Evolutionary conservation across 2,888 invertebrate species (phyloP).

Genomic region (Matsumyia berberina): DNA sequence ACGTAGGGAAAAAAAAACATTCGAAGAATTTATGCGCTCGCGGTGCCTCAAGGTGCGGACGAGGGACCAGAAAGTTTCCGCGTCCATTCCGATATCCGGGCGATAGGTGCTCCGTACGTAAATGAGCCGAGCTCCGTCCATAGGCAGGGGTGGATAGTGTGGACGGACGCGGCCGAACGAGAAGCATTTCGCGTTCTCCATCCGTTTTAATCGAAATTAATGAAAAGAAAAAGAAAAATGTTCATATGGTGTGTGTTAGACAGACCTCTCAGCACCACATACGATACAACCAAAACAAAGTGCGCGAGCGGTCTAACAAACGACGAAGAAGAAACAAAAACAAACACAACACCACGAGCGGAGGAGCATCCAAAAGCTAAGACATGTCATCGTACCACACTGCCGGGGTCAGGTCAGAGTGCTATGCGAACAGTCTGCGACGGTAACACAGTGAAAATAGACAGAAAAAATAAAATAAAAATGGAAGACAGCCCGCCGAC

Average conservation of each 20-base stretch:
- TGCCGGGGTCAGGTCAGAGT: slow-evolving; percentile 71
- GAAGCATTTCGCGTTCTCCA: slow-evolving; percentile 70
- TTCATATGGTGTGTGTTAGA: slow-evolving; percentile 37
- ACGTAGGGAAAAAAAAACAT: slow-evolving; percentile 50
- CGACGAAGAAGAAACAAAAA: slow-evolving; percentile 32
- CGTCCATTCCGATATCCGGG: slow-evolving; percentile 75
- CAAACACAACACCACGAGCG: slow-evolving; percentile 19
- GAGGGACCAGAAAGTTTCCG: slow-evolving; percentile 68
- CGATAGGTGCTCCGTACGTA: slow-evolving; percentile 68
- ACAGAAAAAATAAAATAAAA: slow-evolving; percentile 55
- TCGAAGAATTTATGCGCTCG: slow-evolving; percentile 75
- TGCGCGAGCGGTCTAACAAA: slow-evolving; percentile 37
- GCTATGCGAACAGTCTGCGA: slow-evolving; percentile 60
- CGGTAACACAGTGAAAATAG: slow-evolving; percentile 55
- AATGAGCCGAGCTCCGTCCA: slow-evolving; percentile 66
- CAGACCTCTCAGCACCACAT: slow-evolving; percentile 30
- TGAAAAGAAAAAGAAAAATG: slow-evolving; percentile 64
- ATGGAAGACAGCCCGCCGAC: slow-evolving; percentile 74
- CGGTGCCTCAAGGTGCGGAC: slow-evolving; percentile 69
- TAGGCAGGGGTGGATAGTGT: slow-evolving; percentile 65
- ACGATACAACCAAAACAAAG: slow-evolving; percentile 40
- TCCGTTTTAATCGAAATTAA: slow-evolving; percentile 70
- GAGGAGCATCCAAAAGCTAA: slow-evolving; percentile 54
- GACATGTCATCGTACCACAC: slow-evolving; percentile 29
- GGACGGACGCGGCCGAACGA: slow-evolving; percentile 65